A percentile compares a stretch with the other conserved stretches of the same genome.
Conservation (phyloP, 2,113 vertebrate genomes). For the Pseudorasbora parva region DNA sequence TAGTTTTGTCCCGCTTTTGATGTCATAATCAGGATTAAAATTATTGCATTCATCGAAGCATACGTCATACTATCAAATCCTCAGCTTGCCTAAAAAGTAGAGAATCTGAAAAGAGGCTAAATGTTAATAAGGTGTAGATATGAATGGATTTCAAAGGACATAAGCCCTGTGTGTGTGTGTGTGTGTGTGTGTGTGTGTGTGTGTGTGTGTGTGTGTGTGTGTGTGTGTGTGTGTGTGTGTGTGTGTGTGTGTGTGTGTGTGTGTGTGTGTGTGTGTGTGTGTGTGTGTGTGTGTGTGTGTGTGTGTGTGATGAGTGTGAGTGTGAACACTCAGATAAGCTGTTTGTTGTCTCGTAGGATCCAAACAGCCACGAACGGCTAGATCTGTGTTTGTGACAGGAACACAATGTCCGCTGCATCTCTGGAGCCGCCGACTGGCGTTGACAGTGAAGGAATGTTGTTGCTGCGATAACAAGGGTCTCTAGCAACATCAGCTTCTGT, state of each 20-base stretch:
- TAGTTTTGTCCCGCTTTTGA: neutral
- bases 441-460: slow-evolving; percentile 35
- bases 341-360: neutral
- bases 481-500: neutral
- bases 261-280: too few relatives aligned
- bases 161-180: neutral
- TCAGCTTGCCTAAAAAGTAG: neutral
- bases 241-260: too few relatives aligned
- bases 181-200: neutral
- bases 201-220: too few relatives aligned
- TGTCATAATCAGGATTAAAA: slow-evolving; percentile 23
- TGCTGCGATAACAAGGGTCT: slow-evolving; percentile 28
- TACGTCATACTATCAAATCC: slow-evolving; percentile 23
- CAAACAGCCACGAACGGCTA: neutral
- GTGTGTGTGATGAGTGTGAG: neutral
- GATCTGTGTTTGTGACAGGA: slow-evolving; percentile 4
- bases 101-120: slow-evolving; percentile 12
- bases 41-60: slow-evolving; percentile 5
- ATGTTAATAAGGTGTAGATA: slow-evolving; percentile 4
- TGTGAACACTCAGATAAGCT: neutral
- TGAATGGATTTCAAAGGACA: neutral
- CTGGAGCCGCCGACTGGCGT: neutral
- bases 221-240: too few relatives aligned
- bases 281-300: too few relatives aligned
- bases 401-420: slow-evolving; percentile 6